Conservation (phyloP, 2,113 vertebrate genomes). For the Tragelaphus strepsiceros region DNA sequence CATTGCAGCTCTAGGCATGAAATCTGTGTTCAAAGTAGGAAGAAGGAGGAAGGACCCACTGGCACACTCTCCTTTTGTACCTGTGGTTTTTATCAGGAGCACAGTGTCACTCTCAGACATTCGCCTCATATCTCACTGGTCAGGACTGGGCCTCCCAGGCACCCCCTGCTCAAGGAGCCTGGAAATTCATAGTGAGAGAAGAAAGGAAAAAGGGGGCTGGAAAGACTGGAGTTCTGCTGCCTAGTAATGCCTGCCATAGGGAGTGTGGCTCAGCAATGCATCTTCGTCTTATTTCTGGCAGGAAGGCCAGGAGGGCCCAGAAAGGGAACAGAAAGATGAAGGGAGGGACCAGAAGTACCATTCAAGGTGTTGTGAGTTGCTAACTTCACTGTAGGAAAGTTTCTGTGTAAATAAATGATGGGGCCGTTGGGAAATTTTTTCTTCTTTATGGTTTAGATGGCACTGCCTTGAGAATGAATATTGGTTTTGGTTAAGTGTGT, state of each 20-base stretch:
- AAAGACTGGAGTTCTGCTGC: not conserved
- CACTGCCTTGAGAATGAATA: not conserved
- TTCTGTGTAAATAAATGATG: not conserved
- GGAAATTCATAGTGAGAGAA: not conserved
- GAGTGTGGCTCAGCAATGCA: rapidly evolving
- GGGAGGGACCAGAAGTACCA: too few species aligned
- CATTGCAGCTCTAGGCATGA: not conserved
- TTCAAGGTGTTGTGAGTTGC: not conserved
- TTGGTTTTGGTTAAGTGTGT: too few species aligned
- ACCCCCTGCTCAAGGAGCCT: too few species aligned
- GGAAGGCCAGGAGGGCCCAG: not conserved
- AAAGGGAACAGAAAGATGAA: not conserved
- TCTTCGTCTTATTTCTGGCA: not conserved
- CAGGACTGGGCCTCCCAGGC: not conserved
- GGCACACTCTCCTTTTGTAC: not conserved
- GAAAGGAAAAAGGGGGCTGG: rapidly evolving
- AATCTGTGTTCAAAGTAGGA: not conserved
- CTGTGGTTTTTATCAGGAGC: not conserved
- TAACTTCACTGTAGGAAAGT: not conserved
- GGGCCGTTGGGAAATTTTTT: not conserved
- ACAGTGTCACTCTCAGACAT: not conserved
- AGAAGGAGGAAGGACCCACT: not conserved
- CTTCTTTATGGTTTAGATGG: not conserved
- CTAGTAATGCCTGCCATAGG: too few species aligned
- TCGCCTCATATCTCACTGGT: rapidly evolving